Evolutionary conservation across 2,888 invertebrate genomes (phyloP), one percentile per base, ranked within the genome.

Genomic region (Nysson spinosus): DNA sequence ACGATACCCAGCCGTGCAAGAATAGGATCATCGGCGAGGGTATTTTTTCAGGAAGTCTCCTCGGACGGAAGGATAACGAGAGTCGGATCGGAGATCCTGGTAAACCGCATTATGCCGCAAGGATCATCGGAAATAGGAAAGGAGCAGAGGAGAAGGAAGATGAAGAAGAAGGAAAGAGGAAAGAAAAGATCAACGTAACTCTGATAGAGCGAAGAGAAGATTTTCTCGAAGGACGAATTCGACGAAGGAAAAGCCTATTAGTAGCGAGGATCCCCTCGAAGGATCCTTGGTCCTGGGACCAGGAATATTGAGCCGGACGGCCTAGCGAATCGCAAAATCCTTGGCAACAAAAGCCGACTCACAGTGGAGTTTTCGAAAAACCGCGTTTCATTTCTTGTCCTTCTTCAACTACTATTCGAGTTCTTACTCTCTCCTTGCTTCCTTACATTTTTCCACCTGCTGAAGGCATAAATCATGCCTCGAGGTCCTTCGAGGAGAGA

Each of bases 281-380:
- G 46, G 58, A 47, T 57, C 55, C 58, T 39, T 30, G 46, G 56
- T 17, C 37, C 49, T 58, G 54, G 39, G 60, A 43, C 56, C 32
- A 57, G 54, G 32, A 63, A 51, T 35, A 56, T 58, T 44, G 55
- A 50, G 47, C 63, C 65, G 51, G 56, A 24, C 44, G 52, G 78
- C 77, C 72, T 77, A 78, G 73, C 82, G 79, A 81, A 83, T 82
- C 69, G 69, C 64, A 62, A 75, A 75, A 75, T 75, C 74, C 69
- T 1, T 5, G 6, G 7, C 54, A 75, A 75, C 75, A 75, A 75
- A 55, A 56, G 52, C 20, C 28, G 20, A 24, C 46, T 42, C 28
- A 16, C 12, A 32, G 35, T 44, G 54, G 58, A 72, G 70, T 69
- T 72, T n/a, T 75, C 63, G 71, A 70, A 70, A 81, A 81, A 76